These are phyloP conservation scores for Drosophila greeni DNA, from an alignment of 2,888 invertebrate genomes.

Conservation along the genomic window DNA sequence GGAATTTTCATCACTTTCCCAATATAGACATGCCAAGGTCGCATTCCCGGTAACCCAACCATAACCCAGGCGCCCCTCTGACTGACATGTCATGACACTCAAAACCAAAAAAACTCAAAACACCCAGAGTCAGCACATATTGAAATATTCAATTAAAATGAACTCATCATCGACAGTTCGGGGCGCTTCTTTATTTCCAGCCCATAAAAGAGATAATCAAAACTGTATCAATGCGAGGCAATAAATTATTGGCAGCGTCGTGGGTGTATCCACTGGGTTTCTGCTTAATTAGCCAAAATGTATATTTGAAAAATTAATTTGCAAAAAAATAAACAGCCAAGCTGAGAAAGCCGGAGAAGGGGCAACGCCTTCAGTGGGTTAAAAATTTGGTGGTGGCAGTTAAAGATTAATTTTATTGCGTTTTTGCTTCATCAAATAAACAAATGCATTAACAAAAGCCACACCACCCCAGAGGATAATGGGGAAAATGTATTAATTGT, in stretches of 20 bases:
- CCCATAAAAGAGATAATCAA: conserved; percentile 33
- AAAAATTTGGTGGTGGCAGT: conserved; percentile 18
- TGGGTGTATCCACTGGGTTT: conserved; percentile 33
- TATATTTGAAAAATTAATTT: conserved; percentile 53
- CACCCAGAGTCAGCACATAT: conserved; percentile 7
- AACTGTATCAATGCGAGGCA: conserved; percentile 50
- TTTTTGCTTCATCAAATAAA: conserved; percentile 14
- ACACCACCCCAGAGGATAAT: conserved; percentile 12
- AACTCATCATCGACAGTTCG: conserved; percentile 46
- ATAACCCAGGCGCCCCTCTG: not conserved
- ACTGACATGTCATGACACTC: conserved; percentile 20
- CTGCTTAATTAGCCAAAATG: conserved; percentile 55
- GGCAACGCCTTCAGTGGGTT: conserved; percentile 26
- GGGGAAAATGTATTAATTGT: not conserved
- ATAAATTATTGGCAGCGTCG: conserved; percentile 41
- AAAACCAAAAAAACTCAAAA: too few relatives aligned
- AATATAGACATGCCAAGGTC: conserved; percentile 20
- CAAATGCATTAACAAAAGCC: conserved; percentile 20
- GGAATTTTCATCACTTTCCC: conserved; percentile 12
- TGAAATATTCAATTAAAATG: conserved; percentile 50
- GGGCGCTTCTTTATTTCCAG: conserved; percentile 5
- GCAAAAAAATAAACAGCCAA: conserved; percentile 1
- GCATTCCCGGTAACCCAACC: conserved; percentile 19
- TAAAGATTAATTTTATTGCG: conserved; percentile 16
- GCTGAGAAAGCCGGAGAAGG: conserved; percentile 7